Base-by-base conservation (phyloP, 35 echinoderm and acorn worm genomes). In the Ophioderma brevispina region DNA sequence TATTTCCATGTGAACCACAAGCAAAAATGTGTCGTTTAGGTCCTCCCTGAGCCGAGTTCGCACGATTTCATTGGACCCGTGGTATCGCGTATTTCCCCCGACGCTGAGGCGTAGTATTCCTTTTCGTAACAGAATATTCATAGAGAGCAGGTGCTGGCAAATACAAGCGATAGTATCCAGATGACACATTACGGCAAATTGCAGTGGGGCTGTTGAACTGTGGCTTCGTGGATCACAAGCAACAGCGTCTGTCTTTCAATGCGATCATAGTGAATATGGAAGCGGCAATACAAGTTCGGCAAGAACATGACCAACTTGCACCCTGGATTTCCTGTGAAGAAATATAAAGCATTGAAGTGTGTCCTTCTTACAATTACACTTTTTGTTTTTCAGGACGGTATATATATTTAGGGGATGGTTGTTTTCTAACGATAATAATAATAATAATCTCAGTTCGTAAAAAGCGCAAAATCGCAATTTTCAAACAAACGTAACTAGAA, bases 261-360 rank as follows among this genome's bases (percentile, higher is more conserved):
- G 80, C 30, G 13, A 85, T 79, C 42, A 92, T 52, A 28, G 90
- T 92, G 38, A 86, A 80, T 39, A 92, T 87, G 14, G 90, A 80
- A 13, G 81, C 82, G 11, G 90, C 90, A 28, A 92, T 78, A 40
- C 90, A 92, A 92, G 56, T 86, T 92, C 25, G 90, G 90, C 25
- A 92, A 70, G 59, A 92, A 92, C 90, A 92, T 92, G 23, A 92
- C 32, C 4, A 92, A 78, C 50, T 87, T 92, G 84, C 90, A 92
- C 5, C 83, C 78, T 30, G 50, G 10, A 30, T 92, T 80, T 33
- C 90, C 90, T 92, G 87, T n/a, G n/a, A 8, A 37, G 43, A 42
- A 87, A 64, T 75, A 76, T 76, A 75, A 87, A 64, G n/a, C n/a
- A n/a, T n/a, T n/a, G n/a, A n/a, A n/a, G n/a, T n/a, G n/a, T n/a